Evolutionary conservation across 2,888 invertebrate species (phyloP), one percentile per base, ranked within the genome.

Genomic region (Diloba caeruleocephala): DNA sequence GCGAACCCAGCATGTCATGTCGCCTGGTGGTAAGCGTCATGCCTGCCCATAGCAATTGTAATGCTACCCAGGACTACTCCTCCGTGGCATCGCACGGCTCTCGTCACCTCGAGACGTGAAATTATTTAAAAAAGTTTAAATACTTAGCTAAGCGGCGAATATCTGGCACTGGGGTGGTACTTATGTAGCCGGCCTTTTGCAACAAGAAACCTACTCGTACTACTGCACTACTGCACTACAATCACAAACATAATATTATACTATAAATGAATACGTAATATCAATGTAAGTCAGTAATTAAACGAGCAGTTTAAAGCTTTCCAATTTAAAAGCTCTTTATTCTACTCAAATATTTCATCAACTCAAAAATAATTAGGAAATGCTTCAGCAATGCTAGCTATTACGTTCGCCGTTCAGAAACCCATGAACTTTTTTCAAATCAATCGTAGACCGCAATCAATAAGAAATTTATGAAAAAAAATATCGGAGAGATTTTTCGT

Each of bases 391-490:
- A 63, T 46, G 23, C 32, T 19, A 10, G 44, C 32, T 62, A 65
- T 71, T 51, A 53, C 53, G 55, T 50, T 38, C 57, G 39, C 25
- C 46, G 51, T 43, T 48, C 44, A 49, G 49, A 56, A 46, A 37
- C 56, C 54, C 58, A 63, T 63, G 46, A 74, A 66, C 51, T 58
- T 56, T 49, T 48, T 50, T 28, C 66, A 54, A 74, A 71, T 62
- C 53, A 65, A 65, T 51, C 56, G 58, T 52, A 42, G 53, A 38
- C 48, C 44, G 62, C 66, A 79, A 80, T 78, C 73, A 76, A 71
- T 49, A 59, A 57, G 59, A 76, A 71, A 75, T 71, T 71, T 68
- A 73, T 74, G 53, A 55, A 71, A 79, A 67, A 74, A 81, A 80
- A 76, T 69, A 64, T 73, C 61, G 66, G 52, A 63, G 53, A 55